Evolutionary conservation across 2,888 invertebrate species (phyloP), one percentile per base, ranked within the genome.

Genomic region (Piscicola geometra): DNA sequence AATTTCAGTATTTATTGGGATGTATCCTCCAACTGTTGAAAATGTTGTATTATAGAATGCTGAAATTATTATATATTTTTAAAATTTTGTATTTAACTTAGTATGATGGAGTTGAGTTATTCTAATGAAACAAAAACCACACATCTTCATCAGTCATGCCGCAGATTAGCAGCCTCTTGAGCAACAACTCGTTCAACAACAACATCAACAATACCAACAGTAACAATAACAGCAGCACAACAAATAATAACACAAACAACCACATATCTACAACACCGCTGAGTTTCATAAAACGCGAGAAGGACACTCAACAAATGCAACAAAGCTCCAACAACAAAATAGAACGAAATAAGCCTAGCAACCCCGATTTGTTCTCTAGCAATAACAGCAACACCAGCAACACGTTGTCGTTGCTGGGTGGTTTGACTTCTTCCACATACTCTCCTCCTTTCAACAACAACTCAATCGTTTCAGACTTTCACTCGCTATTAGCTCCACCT

Each of bases 391-490:
- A 5, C 64, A 56, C 33, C 73, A 73, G 64, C 36, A 56, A 52
- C 35, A 73, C 73, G n/a, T 32, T 73, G 21, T 73, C 73, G 12
- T 35, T 73, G 0, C 73, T 73, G 3, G 73, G 73, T 15, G 52
- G 52, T 50, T 5, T 60, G 9, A 35, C 64, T 5, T 56, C 73
- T 25, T 47, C 71, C 32, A 52, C 52, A 25, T 73, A 73, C 35
- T 56, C 60, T 9, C 28, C 64, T 21, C 41, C 50, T 18, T 64
- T 56, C 60, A 33, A 32, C 71, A 36, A 41, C 71, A 73, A 25
- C 60, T 52, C 73, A 15, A 52, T 73, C 33, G 73, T 73, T 15
- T 50, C 73, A 52, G 73, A 73, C 15, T 73, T 73, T 64, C 73
- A 73, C 52, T 52, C 73, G 12, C 73, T 73, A 25, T 35, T 73